Conservation (phyloP, 2,797 vertebrate species). For the Myiotriccus ornatus region DNA sequence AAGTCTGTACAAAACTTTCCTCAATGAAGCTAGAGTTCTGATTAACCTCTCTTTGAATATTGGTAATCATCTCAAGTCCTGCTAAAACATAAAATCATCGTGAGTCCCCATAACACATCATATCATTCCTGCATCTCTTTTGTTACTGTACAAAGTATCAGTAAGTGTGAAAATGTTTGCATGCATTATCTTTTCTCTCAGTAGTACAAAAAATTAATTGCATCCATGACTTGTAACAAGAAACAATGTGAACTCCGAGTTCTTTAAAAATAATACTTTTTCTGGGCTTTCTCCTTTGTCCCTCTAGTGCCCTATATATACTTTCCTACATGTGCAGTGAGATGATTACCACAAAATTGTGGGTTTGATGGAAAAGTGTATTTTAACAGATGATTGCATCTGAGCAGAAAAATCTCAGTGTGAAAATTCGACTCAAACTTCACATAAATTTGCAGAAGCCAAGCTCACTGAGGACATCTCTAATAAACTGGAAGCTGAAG, state of each 20-base stretch:
- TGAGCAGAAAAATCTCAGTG: neutral
- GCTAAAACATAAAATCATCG: neutral
- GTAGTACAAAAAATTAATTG: neutral
- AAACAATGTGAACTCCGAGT: neutral
- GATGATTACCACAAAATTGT: neutral
- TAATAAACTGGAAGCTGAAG: neutral
- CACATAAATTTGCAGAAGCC: neutral
- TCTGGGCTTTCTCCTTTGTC: neutral
- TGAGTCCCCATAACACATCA: neutral
- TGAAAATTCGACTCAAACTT: neutral
- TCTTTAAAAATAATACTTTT: neutral
- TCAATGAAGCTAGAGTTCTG: neutral
- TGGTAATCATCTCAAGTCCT: neutral
- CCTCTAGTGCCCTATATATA: neutral
- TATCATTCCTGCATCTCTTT: neutral
- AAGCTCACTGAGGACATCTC: rapidly evolving
- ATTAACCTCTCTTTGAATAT: neutral
- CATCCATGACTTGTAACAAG: neutral
- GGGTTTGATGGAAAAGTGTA: neutral
- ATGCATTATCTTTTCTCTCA: neutral
- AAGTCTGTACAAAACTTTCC: neutral
- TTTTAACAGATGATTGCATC: neutral
- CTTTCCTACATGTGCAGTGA: neutral
- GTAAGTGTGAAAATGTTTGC: neutral
- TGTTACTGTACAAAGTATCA: neutral